Conservation (phyloP, 2,888 invertebrate genomes). For the Mimachlamys varia region DNA sequence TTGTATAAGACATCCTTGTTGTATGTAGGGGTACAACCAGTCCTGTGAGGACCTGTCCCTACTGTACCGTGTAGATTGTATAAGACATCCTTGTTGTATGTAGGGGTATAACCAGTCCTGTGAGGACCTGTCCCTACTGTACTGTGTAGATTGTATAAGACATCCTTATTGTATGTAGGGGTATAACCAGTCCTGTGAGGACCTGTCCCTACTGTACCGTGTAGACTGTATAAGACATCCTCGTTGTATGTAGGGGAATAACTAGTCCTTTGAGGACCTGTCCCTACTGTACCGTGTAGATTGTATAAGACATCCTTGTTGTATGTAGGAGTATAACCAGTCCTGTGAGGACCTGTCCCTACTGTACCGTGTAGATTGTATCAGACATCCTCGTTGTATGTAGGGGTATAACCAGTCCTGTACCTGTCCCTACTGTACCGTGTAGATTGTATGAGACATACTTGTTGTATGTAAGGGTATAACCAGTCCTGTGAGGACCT, state of each 20-base stretch:
- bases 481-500: neutral
- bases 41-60: slow-evolving; percentile 2
- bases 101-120: neutral
- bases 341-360: neutral
- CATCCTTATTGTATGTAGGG: too few relatives aligned
- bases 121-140: neutral
- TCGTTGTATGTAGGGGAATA: neutral
- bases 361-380: neutral
- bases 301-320: slow-evolving; percentile 85
- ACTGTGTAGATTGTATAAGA: too few relatives aligned
- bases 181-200: neutral
- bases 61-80: neutral
- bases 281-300: slow-evolving; percentile 8
- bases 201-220: too few relatives aligned
- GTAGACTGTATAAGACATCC: too few relatives aligned
- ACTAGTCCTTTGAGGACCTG: neutral
- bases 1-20: neutral
- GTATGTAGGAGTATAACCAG: neutral
- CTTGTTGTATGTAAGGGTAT: neutral
- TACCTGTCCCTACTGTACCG: slow-evolving; percentile 83
- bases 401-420: slow-evolving; percentile 84
- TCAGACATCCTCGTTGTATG: too few relatives aligned
- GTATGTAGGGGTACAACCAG: neutral
- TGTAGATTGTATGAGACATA: too few relatives aligned
- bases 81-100: too few relatives aligned